Conservation (phyloP, 2,113 vertebrate genomes). For the Pelecanoides urinatrix region DNA sequence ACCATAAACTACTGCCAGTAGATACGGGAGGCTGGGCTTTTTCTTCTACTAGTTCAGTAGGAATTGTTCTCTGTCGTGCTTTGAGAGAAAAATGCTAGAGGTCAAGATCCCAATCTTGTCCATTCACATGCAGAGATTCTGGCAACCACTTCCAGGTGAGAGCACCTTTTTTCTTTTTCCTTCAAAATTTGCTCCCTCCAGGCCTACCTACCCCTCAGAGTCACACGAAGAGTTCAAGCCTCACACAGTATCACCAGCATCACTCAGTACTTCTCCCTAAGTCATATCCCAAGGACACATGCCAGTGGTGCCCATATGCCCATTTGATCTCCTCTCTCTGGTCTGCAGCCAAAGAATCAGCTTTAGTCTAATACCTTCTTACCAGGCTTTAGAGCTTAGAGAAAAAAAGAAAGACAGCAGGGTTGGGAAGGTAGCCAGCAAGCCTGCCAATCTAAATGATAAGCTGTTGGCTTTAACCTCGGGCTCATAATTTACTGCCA, state of each 20-base stretch:
- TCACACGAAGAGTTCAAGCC: not conserved
- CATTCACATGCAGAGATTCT: not conserved
- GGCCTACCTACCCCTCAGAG: not conserved
- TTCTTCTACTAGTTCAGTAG: not conserved
- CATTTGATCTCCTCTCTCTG: conserved; percentile 26
- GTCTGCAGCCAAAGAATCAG: conserved; percentile 19
- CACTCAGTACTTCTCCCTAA: not conserved
- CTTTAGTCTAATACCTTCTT: conserved; percentile 46
- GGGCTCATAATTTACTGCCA: not conserved
- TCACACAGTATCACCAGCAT: not conserved
- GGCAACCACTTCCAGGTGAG: not conserved
- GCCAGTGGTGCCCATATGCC: not conserved
- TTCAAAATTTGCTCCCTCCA: not conserved
- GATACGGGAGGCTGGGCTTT: not conserved
- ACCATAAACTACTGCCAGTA: not conserved
- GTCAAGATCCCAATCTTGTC: not conserved
- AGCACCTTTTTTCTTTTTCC: not conserved
- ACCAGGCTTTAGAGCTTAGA: conserved; percentile 18
- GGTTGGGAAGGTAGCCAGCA: conserved; percentile 13
- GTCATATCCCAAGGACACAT: not conserved
- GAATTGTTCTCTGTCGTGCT: not conserved
- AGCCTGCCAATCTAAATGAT: conserved; percentile 19
- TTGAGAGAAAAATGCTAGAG: not conserved
- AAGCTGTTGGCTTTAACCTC: not conserved
- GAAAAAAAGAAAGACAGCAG: not conserved